A percentile compares a stretch with the other conserved stretches of the same genome.
phyloP scores from a whole-genome alignment of 2,797 vertebrate species.

The Apogon hyalosoma region DNA sequence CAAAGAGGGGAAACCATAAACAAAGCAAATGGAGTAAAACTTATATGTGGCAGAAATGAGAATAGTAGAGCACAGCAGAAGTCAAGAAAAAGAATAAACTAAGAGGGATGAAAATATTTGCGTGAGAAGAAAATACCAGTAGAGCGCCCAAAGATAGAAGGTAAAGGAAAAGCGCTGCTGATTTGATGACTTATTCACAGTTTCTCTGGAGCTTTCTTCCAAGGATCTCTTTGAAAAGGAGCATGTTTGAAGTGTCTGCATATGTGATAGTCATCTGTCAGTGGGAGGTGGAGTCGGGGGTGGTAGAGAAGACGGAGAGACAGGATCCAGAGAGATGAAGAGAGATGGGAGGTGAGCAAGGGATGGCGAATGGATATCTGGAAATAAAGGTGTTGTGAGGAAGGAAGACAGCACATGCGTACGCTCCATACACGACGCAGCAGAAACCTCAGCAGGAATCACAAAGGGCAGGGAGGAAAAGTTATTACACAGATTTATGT shows the following conservation, averaged over 20 bases:
- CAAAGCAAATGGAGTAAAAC: slow-evolving; percentile 9
- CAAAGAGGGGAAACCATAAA: not conserved
- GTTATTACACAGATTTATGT: slow-evolving; percentile 19
- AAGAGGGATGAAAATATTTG: slow-evolving; percentile 29
- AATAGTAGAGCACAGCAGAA: not conserved
- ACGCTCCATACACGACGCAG: not conserved
- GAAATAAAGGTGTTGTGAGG: slow-evolving; percentile 34
- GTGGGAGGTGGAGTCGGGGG: slow-evolving; percentile 39
- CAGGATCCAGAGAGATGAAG: slow-evolving; percentile 42
- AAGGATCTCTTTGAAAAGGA: slow-evolving; percentile 58
- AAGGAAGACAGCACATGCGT: slow-evolving; percentile 12
- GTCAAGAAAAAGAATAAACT: not conserved
- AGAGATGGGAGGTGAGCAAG: slow-evolving; percentile 25
- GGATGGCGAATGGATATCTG: not conserved
- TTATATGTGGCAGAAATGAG: not conserved
- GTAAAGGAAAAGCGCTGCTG: slow-evolving; percentile 21
- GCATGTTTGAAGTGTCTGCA: slow-evolving; percentile 64
- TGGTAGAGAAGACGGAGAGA: slow-evolving; percentile 42
- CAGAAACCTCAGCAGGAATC: slow-evolving; percentile 11
- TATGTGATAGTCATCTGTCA: slow-evolving; percentile 47
- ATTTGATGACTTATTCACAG: slow-evolving; percentile 67
- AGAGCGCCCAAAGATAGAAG: slow-evolving; percentile 3
- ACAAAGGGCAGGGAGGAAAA: slow-evolving; percentile 10
- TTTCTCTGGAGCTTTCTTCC: slow-evolving; percentile 45
- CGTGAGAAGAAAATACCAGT: slow-evolving; percentile 12